Conservation (phyloP, 64 coral and sea anemone genomes). For the Actinia equina region DNA sequence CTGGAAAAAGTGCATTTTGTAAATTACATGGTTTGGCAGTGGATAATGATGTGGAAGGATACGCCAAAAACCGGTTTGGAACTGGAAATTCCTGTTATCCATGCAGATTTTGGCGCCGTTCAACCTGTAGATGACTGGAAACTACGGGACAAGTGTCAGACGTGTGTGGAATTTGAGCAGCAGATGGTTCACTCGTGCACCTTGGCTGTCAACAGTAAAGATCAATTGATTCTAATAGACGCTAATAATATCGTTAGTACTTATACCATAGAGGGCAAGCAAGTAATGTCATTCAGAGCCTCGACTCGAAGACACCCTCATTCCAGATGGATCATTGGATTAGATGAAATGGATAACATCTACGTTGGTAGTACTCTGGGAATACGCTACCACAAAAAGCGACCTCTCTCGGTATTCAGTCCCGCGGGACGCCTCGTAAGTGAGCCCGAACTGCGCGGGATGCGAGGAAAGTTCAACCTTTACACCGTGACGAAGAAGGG, state of each 20-base stretch:
- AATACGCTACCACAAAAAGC: background rate
- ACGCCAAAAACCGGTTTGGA: background rate
- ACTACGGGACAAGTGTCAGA: slow-evolving; percentile 19
- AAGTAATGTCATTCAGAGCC: slow-evolving; percentile 18
- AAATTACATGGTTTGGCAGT: slow-evolving; percentile 19
- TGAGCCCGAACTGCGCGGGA: slow-evolving; percentile 9
- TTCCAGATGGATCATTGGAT: slow-evolving; percentile 16
- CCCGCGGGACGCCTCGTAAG: background rate
- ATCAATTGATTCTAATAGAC: slow-evolving; percentile 11
- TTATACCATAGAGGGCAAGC: slow-evolving; percentile 18
- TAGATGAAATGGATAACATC: background rate
- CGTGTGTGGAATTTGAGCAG: slow-evolving; percentile 14
- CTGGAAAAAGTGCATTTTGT: slow-evolving; percentile 1
- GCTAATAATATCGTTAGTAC: background rate
- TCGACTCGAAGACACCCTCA: slow-evolving; percentile 8
- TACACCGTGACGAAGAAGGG: slow-evolving; percentile 26
- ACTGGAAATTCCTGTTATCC: background rate
- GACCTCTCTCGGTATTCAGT: slow-evolving; percentile 17
- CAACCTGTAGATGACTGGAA: slow-evolving; percentile 15
- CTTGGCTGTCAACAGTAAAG: slow-evolving; percentile 22
- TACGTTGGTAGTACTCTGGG: slow-evolving; percentile 14
- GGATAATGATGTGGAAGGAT: background rate
- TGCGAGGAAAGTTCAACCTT: background rate
- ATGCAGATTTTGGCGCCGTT: background rate
- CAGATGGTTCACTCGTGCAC: background rate